Base-by-base conservation (phyloP, 2,113 vertebrate species). In the Lathamus discolor region DNA sequence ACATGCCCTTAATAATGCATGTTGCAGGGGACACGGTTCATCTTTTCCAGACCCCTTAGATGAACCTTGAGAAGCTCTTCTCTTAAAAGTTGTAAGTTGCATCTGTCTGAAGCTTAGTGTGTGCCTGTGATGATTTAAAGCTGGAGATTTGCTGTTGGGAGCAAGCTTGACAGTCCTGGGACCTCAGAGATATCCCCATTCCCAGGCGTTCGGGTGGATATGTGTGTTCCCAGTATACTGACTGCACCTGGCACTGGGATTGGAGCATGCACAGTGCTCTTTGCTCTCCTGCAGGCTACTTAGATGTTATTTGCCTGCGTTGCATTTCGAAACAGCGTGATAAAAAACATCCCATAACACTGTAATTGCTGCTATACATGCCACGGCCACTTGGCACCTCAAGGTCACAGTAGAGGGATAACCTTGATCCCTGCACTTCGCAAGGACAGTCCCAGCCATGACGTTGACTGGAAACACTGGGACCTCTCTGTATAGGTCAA, bases 391-490 rank as follows among this genome's bases (percentile, higher is more conserved):
- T 33, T n/a, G 70, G 54, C 20, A 44, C 13, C 78, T 61, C 73
- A 5, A 7, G 41, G 66, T 18, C 15, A 44, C 6, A 39, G 35
- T 6, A 13, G 29, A 20, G 33, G 20, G 17, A 37, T 22, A 55
- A 52, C 11, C 57, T 10, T 28, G 29, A 17, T 62, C 29, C 18
- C 16, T 43, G 46, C n/a, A 9, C 9, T 52, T 16, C 0, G 0
- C 46, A 22, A 55, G 37, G 61, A 13, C 23, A 35, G 59, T 5
- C 33, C 28, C 39, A 44, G 2, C 15, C 3, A 0, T 13, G 75
- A 24, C 43, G 19, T 4, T 39, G 39, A 31, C 43, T 55, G 41
- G 37, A 39, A 92, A 7, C 11, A 19, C 18, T 11, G 17, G 20
- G 18, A 31, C 23, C 13, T 70, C 28, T 66, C 39, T 24, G 17